These are phyloP conservation scores for Alexandromys fortis DNA, from an alignment of 2,113 vertebrate species.

Conservation along the genomic window DNA sequence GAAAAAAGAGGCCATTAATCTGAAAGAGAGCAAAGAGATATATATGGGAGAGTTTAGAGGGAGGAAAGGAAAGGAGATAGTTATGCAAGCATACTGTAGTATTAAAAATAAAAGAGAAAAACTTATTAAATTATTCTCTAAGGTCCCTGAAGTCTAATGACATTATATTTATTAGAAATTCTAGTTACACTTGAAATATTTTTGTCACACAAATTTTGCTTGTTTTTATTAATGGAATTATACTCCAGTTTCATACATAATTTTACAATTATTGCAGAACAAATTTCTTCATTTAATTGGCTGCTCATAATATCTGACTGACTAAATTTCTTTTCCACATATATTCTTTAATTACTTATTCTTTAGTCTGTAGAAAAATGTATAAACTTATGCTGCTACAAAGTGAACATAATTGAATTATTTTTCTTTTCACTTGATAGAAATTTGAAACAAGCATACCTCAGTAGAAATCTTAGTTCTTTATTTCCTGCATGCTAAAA, in stretches of 20 bases:
- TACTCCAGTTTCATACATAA: slow-evolving; percentile 42
- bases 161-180: slow-evolving; percentile 46
- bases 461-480: not conserved
- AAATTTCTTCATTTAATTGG: slow-evolving; percentile 57
- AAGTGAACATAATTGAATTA: not conserved
- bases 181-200: slow-evolving; percentile 9
- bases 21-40: not conserved
- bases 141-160: slow-evolving; percentile 25
- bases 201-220: slow-evolving; percentile 45
- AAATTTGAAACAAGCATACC: slow-evolving; percentile 1
- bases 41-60: too few species aligned
- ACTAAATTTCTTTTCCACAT: not conserved
- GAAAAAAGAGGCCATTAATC: not conserved
- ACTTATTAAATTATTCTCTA: slow-evolving; percentile 21
- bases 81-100: not conserved
- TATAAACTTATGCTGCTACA: not conserved
- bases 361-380: slow-evolving; percentile 28
- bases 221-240: slow-evolving; percentile 34
- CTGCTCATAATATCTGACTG: not conserved
- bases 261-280: slow-evolving; percentile 21
- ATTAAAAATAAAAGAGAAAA: not conserved
- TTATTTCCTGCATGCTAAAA: slow-evolving; percentile 53
- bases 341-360: not conserved
- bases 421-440: slow-evolving; percentile 4
- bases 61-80: not conserved